Conservation (phyloP, 2,113 vertebrate genomes). For the Peromyscus leucopus region DNA sequence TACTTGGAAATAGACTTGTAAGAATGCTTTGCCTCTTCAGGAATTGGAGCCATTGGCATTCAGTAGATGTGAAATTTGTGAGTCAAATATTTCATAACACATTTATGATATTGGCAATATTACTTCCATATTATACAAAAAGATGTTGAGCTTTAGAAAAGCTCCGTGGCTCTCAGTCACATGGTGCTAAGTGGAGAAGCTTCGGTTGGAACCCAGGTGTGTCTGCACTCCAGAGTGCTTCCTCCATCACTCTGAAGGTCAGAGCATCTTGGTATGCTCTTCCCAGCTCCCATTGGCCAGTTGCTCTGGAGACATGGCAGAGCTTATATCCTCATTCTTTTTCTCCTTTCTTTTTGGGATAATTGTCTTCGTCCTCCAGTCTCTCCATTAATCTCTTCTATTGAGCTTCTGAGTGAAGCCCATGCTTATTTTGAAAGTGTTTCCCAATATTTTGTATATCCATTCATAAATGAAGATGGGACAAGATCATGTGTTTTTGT, state of each 20-base stretch:
- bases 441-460: neutral
- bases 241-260: neutral
- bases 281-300: neutral
- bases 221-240: neutral
- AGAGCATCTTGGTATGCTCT: neutral
- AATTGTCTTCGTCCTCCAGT: neutral
- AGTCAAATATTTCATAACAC: neutral
- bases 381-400: neutral
- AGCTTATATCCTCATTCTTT: neutral
- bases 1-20: neutral
- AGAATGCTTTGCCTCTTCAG: conserved; percentile 3
- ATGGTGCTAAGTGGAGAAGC: neutral
- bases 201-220: conserved; percentile 22
- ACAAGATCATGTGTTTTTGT: neutral
- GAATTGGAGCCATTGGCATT: neutral
- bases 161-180: neutral
- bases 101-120: neutral
- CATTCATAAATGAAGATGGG: neutral
- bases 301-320: neutral
- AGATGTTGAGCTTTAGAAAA: neutral
- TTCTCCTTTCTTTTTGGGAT: neutral
- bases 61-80: neutral
- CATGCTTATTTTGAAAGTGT: neutral
- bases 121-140: neutral
- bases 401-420: neutral